Evolutionary conservation across 2,797 vertebrate species (phyloP), one percentile per base, ranked within the genome.

Genomic region (Amblyopsis hoosieri): DNA sequence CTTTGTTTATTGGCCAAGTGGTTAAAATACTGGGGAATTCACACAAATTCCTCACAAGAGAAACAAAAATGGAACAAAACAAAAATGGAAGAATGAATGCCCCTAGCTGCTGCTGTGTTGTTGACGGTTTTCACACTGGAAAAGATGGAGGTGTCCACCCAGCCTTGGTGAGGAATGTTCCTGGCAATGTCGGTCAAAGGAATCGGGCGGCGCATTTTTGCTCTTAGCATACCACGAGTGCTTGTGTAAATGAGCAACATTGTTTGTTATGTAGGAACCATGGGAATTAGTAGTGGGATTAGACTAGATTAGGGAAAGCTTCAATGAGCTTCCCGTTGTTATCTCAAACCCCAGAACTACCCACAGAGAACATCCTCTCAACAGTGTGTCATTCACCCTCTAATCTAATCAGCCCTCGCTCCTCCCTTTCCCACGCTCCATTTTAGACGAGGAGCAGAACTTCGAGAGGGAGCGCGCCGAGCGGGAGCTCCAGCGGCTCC

Each of bases 401-500:
- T 56, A 69, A 74, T 72, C 42, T 37, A 4, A 3, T 8, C 45
- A 0, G 1, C 10, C 2, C 56, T 50, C 45, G 0, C 12, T 45
- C 54, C 15, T 45, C 9, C 13, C 53, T 31, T 47, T 19, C 51
- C 12, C 37, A 45, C 13, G 1, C 23, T 12, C 17, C 42, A 5
- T 3, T 15, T 50, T n/a, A 96, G 95, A 86, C 64, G 94, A 93
- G 0, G 94, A 94, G 75, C 92, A 94, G 77, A 93, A 94, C 82
- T 89, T 93, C 70, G 92, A 97, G 74, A 92, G 92, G 60, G 95
- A 95, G 72, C 94, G 93, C 9, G 80, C 94, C 10, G 96, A 97
- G 75, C 88, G 94, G 12, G 96, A 99, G 83, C 74, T 94, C 23
- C 89, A 90, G 13, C 85, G 94, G 19, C 85, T 98, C 70, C 93